Base-by-base conservation (phyloP, 2,113 vertebrate species). In the Megaleporinus macrocephalus region DNA sequence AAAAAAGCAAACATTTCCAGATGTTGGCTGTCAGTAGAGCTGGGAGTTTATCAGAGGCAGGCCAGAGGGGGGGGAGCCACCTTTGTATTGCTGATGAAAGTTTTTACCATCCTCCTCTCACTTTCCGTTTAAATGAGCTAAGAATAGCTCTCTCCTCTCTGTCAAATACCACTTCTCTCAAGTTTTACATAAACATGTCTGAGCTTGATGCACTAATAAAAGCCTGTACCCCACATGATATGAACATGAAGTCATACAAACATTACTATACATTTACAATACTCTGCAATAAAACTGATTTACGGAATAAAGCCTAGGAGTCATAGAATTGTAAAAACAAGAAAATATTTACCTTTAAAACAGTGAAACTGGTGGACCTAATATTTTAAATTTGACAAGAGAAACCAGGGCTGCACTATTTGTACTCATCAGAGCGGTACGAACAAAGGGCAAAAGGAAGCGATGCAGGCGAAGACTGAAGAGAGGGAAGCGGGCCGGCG, bases 21-120 rank as follows among this genome's bases (percentile, higher is more conserved):
- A 75, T 84, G 51, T 69, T 68, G 70, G 9, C 76, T 72, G 68
- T 78, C 44, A 55, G 65, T 69, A 22, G 49, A 18, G 62, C 33
- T 72, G 47, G 47, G 36, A 73, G 33, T 20, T 26, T 29, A 47
- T 62, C 59, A 4, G 44, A 83, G 27, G 65, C 30, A 79, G 55
- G 69, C 36, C 78, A 81, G 29, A 69, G 20, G 15, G 20, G n/a
- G 41, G n/a, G 18, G n/a, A 47, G 29, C 51, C 20, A 29, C 22
- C n/a, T 79, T 53, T 82, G 76, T 47, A 61, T 30, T 41, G 55
- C 36, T 26, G 20, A 6, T 75, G 24, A 63, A 82, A 82, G 59
- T 24, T 74, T 65, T 41, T 26, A 57, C 33, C 61, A 78, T 75
- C 65, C 53, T 75, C 30, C 71, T 75, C 26, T 76, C 41, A 59